Conservation (phyloP, 2,113 vertebrate genomes). For the Pavo muticus region DNA sequence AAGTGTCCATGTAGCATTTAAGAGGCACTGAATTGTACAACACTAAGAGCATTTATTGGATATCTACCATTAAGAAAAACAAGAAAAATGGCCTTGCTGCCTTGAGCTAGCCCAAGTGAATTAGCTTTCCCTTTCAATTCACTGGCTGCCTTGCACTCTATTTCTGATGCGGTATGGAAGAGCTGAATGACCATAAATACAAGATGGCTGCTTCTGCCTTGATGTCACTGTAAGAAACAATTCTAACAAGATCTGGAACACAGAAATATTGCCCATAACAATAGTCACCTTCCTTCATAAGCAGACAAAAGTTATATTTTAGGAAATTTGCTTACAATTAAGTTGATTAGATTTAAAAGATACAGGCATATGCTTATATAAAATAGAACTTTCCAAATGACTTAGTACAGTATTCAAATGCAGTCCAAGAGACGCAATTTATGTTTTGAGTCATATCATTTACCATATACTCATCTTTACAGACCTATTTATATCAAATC, state of each 20-base stretch:
- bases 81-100: background rate
- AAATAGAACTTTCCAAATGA: background rate
- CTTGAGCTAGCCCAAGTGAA: background rate
- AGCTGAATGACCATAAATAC: background rate
- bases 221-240: background rate
- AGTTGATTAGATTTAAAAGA: background rate
- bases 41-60: background rate
- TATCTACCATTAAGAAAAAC: background rate
- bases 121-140: background rate
- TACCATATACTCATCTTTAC: background rate
- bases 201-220: background rate
- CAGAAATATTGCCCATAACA: background rate
- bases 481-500: background rate
- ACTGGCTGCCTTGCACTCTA: background rate
- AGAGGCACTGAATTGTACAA: background rate
- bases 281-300: background rate
- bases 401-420: background rate
- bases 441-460: background rate
- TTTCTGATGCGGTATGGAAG: background rate
- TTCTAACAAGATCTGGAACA: background rate
- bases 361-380: background rate
- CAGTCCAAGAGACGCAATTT: background rate
- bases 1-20: background rate
- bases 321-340: background rate
- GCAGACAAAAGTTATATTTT: background rate